phyloP scores from a whole-genome alignment of 2,113 vertebrate species.

The Tragelaphus buxtoni region DNA sequence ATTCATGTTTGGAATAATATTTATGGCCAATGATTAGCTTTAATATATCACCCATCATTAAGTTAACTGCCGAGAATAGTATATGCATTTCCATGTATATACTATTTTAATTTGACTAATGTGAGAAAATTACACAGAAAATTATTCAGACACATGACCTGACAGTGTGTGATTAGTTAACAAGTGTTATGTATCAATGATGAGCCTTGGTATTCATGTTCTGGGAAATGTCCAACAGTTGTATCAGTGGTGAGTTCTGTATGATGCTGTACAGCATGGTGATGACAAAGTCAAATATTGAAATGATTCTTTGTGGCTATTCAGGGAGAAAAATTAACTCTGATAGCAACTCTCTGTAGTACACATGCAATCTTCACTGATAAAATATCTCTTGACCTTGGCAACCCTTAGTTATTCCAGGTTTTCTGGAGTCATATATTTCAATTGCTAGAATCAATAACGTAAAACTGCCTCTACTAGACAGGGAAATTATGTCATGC shows the following conservation, averaged over 20 bases:
- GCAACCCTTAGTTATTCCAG: conserved; percentile 44
- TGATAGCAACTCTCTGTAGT: conserved; percentile 48
- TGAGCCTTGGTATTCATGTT: neutral
- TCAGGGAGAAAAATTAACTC: conserved; percentile 61
- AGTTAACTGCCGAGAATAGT: neutral
- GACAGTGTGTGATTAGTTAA: conserved; percentile 47
- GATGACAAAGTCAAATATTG: conserved; percentile 61
- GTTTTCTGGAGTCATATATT: neutral
- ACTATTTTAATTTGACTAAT: conserved; percentile 42
- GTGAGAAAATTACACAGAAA: conserved; percentile 8
- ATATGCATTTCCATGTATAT: conserved; percentile 3
- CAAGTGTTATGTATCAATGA: conserved; percentile 28
- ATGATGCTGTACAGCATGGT: neutral
- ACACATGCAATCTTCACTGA: neutral
- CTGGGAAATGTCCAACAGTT: conserved; percentile 28
- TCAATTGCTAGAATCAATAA: conserved; percentile 39
- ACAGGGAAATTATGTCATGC: neutral
- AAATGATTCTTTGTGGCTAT: conserved; percentile 46
- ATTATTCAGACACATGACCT: conserved; percentile 38
- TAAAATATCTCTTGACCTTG: conserved; percentile 60
- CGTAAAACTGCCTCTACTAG: neutral
- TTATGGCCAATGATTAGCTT: conserved; percentile 40
- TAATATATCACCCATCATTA: conserved; percentile 42
- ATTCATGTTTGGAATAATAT: conserved; percentile 36
- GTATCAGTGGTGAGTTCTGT: neutral